Percentiles rank a stretch among this genome's conserved stretches.
Evolutionary conservation across 1,140 invertebrate genomes (phyloP).

Genomic region (Hyphantria cunea): DNA sequence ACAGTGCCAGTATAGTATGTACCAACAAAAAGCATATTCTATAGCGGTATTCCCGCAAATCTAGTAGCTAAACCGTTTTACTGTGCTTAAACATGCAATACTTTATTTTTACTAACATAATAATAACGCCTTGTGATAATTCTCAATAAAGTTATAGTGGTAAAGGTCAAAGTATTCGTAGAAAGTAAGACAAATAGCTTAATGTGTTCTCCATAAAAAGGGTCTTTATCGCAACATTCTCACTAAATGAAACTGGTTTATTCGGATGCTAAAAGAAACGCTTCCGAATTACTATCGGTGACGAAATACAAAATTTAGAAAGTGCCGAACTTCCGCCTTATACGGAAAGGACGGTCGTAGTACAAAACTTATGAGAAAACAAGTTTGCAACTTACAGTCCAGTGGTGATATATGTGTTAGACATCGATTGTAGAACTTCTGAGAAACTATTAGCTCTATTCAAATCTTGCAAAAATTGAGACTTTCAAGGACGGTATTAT

Average conservation of each 20-base stretch:
- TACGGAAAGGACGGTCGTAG: slow-evolving; percentile 45
- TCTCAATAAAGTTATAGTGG: slow-evolving; percentile 40
- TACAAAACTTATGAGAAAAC: slow-evolving; percentile 50
- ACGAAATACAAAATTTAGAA: slow-evolving; percentile 57
- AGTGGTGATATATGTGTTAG: slow-evolving; percentile 38
- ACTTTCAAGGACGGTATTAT: slow-evolving; percentile 69
- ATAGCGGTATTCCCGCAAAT: not conserved
- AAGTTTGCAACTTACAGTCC: slow-evolving; percentile 61
- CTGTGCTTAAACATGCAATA: slow-evolving; percentile 11
- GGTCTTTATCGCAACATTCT: slow-evolving; percentile 51
- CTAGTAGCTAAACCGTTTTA: no score
- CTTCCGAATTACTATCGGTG: slow-evolving; percentile 45
- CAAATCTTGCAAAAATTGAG: slow-evolving; percentile 54
- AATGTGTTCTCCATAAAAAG: slow-evolving; percentile 54
- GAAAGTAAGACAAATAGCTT: slow-evolving; percentile 42
- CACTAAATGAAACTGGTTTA: slow-evolving; percentile 56
- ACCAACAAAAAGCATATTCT: no score
- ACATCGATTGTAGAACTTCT: slow-evolving; percentile 35
- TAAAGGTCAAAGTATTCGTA: slow-evolving; percentile 62
- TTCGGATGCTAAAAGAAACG: slow-evolving; percentile 35
- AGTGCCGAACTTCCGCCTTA: slow-evolving; percentile 46
- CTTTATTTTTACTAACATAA: slow-evolving; percentile 40
- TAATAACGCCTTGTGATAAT: slow-evolving; percentile 36
- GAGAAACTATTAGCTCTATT: slow-evolving; percentile 49
- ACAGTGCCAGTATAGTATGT: no score